A percentile compares a stretch with the other conserved stretches of the same genome.
Evolutionary conservation across 1,140 invertebrate genomes (phyloP).

Genomic region (Philotrypesis tridentata): DNA sequence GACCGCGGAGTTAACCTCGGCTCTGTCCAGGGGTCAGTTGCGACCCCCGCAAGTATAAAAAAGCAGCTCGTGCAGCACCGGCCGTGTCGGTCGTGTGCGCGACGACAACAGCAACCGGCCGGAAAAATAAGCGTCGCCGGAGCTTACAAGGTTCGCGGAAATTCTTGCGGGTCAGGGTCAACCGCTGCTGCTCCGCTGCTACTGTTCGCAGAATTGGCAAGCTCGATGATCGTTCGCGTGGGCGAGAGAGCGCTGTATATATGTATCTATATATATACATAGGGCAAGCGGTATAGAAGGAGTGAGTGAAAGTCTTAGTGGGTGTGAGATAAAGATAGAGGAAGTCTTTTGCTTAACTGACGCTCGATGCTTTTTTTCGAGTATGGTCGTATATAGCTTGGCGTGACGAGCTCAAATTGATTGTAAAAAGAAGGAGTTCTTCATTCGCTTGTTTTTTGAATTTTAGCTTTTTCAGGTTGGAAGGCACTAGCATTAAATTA

Average conservation of each 20-base stretch:
- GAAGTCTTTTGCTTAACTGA: too few relatives aligned
- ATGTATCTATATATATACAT: background rate
- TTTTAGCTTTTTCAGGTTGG: too few relatives aligned
- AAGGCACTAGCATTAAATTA: too few relatives aligned
- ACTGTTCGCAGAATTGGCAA: slow-evolving; percentile 13
- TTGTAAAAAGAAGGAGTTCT: too few relatives aligned
- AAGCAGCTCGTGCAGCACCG: background rate
- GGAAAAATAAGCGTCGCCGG: slow-evolving; percentile 10
- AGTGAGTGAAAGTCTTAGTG: background rate
- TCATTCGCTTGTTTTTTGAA: too few relatives aligned
- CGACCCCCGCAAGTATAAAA: background rate
- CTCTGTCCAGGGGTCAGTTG: too few relatives aligned
- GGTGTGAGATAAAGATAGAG: too few relatives aligned
- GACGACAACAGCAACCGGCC: background rate
- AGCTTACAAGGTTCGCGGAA: slow-evolving; percentile 25
- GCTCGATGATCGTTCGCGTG: slow-evolving; percentile 7
- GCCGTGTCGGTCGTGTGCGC: too few relatives aligned
- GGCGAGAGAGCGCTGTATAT: background rate
- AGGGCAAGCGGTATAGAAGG: background rate
- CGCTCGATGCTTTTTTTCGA: too few relatives aligned
- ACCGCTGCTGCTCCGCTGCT: background rate
- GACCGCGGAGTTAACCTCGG: background rate
- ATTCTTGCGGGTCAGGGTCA: slow-evolving; percentile 19
- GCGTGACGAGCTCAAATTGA: too few relatives aligned
- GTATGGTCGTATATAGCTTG: too few relatives aligned